These are phyloP conservation scores for Balanococcus diminutus DNA, from an alignment of 2,888 invertebrate species.

Conservation along the genomic window DNA sequence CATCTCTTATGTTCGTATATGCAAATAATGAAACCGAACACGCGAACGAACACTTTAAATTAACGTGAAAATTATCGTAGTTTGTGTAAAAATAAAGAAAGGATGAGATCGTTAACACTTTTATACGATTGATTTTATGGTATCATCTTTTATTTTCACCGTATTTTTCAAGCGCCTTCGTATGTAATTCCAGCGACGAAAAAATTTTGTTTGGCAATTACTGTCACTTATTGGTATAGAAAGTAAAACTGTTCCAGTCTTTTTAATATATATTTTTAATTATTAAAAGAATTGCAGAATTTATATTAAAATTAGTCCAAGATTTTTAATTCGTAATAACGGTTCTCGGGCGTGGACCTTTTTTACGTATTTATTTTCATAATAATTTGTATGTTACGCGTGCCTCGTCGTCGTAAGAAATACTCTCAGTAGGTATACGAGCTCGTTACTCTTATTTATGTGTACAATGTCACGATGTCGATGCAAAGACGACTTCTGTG, in stretches of 20 bases:
- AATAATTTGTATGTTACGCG: slow-evolving; percentile 1
- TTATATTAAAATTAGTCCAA: not conserved
- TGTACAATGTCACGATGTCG: slow-evolving; percentile 13
- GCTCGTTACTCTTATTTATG: not conserved
- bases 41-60: slow-evolving; percentile 9
- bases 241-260: not conserved
- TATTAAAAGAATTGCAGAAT: not conserved
- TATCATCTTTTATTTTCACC: not conserved
- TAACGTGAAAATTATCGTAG: slow-evolving; percentile 28
- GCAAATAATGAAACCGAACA: slow-evolving; percentile 21
- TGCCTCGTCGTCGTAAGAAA: not conserved
- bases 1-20: slow-evolving; percentile 5
- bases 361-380: not conserved
- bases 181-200: not conserved
- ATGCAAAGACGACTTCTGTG: not conserved
- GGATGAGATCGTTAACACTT: slow-evolving; percentile 30
- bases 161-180: not conserved
- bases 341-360: not conserved
- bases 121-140: slow-evolving; percentile 25
- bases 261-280: not conserved
- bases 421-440: not conserved
- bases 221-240: not conserved
- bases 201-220: not conserved
- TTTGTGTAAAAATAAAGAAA: slow-evolving; percentile 3
- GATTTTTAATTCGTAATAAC: not conserved